phyloP scores from a whole-genome alignment of 1,140 invertebrate genomes.

The Atta colombica region DNA sequence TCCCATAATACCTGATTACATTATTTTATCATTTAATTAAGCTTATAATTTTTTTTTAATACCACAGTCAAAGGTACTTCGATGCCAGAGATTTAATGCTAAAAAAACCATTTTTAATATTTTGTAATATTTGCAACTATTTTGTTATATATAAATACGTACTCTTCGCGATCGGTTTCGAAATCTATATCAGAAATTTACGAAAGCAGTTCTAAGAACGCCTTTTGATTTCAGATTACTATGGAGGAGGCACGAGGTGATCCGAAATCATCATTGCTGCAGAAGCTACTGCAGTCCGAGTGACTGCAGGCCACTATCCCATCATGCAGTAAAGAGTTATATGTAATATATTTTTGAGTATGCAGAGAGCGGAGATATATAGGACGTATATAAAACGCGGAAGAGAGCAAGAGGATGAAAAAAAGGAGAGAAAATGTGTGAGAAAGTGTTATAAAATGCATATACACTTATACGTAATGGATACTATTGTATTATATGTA shows the following conservation, averaged over 20 bases:
- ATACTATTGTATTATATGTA: slow-evolving; percentile 86
- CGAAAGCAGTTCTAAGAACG: not conserved
- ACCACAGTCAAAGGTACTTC: not conserved
- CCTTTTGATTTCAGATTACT: slow-evolving; percentile 88
- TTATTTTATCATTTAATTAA: not conserved
- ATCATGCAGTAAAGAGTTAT: slow-evolving; percentile 80
- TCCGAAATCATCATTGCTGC: slow-evolving; percentile 91
- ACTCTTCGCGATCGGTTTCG: slow-evolving; percentile 37
- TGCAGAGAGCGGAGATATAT: slow-evolving; percentile 65
- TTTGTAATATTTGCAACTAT: not conserved
- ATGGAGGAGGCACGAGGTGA: slow-evolving; percentile 91
- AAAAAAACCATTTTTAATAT: not conserved
- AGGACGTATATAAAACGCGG: slow-evolving; percentile 26
- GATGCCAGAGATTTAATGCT: not conserved
- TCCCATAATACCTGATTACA: not conserved
- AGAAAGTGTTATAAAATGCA: slow-evolving; percentile 37
- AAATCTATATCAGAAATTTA: not conserved
- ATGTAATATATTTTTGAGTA: slow-evolving; percentile 84
- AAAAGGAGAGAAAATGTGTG: slow-evolving; percentile 30
- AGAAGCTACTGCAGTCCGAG: slow-evolving; percentile 91
- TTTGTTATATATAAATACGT: not conserved
- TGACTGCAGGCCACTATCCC: slow-evolving; percentile 86
- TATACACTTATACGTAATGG: slow-evolving; percentile 82
- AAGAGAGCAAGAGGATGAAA: not conserved
- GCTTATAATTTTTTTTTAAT: slow-evolving; percentile 3